Percentiles rank a stretch among this genome's conserved stretches.
These are phyloP conservation scores for Hemibagrus guttatus DNA, from an alignment of 2,797 vertebrate species.

Conservation along the genomic window DNA sequence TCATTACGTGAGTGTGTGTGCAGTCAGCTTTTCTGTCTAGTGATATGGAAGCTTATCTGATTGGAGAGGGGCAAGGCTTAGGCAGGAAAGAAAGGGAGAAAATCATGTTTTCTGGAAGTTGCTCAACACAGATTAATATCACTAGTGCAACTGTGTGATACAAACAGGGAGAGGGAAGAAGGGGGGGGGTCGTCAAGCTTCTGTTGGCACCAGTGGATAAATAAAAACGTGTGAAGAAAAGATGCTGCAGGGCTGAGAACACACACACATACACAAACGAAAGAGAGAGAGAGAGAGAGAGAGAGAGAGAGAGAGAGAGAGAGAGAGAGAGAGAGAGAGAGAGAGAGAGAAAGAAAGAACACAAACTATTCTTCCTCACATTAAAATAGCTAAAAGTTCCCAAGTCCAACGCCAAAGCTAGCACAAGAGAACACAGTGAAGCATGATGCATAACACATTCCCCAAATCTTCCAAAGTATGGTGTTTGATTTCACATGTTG, in stretches of 20 bases:
- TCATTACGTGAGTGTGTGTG: neutral
- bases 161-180: neutral
- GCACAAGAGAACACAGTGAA: neutral
- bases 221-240: neutral
- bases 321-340: neutral
- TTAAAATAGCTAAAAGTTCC: neutral
- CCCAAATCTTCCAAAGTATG: neutral
- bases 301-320: neutral
- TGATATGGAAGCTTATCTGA: conserved; percentile 39
- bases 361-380: neutral
- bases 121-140: neutral
- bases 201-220: neutral
- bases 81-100: neutral
- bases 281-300: neutral
- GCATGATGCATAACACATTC: neutral
- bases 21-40: neutral
- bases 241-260: neutral
- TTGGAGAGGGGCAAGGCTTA: conserved; percentile 44
- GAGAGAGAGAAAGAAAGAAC: neutral
- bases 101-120: neutral
- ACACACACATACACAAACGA: neutral
- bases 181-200: neutral
- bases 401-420: neutral
- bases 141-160: neutral
- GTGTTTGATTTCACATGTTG: neutral